Conservation (phyloP, 2,888 invertebrate species). For the Mimas tiliae region DNA sequence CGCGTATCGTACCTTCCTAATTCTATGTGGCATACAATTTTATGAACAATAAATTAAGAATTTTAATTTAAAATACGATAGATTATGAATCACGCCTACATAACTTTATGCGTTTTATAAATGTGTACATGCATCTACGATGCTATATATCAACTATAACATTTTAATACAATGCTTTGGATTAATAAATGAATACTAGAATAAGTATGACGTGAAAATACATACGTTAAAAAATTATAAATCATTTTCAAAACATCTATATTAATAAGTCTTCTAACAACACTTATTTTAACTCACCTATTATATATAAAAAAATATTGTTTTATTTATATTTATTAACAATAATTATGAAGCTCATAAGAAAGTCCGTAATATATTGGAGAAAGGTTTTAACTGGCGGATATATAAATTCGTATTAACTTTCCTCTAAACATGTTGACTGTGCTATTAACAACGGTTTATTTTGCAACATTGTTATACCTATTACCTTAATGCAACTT, state of each 20-base stretch:
- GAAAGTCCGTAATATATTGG: background rate
- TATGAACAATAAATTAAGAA: slow-evolving; percentile 13
- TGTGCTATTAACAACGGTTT: background rate
- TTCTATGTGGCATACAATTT: slow-evolving; percentile 14
- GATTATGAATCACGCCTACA: slow-evolving; percentile 11
- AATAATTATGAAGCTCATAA: too few relatives aligned
- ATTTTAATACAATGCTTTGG: background rate
- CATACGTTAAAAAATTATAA: too few relatives aligned
- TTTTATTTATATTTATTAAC: too few relatives aligned
- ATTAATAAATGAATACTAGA: background rate
- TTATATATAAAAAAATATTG: too few relatives aligned
- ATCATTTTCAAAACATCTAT: too few relatives aligned
- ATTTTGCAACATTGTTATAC: slow-evolving; percentile 17
- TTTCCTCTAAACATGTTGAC: background rate
- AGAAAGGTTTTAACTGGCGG: background rate
- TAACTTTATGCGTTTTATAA: slow-evolving; percentile 5
- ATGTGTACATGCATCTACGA: background rate
- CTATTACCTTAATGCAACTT: background rate
- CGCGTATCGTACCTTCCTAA: background rate
- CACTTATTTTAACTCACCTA: too few relatives aligned
- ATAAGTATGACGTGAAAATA: background rate
- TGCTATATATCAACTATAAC: background rate
- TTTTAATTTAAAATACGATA: slow-evolving; percentile 4
- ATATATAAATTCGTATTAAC: background rate
- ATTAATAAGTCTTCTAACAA: background rate